phyloP scores from a whole-genome alignment of 1,140 invertebrate genomes.

The Oryctes rhinoceros region DNA sequence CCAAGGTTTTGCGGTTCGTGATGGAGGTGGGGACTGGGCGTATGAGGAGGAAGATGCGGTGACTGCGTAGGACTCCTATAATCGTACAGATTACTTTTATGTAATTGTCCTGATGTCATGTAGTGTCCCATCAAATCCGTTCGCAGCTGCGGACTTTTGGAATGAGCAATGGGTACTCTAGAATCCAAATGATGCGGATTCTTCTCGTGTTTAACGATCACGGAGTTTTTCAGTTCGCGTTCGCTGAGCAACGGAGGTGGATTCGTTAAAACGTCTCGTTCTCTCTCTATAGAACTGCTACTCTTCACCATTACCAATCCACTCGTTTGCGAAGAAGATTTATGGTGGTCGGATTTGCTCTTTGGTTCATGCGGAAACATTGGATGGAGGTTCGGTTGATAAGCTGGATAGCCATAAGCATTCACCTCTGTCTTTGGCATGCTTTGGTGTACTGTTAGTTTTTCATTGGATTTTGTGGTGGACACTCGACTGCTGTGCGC shows the following conservation, averaged over 20 bases:
- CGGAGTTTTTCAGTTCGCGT: constrained; percentile 74
- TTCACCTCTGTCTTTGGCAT: constrained; percentile 77
- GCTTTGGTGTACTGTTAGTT: constrained; percentile 67
- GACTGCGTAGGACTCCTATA: constrained; percentile 68
- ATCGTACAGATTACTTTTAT: constrained; percentile 61
- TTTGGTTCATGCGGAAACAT: constrained; percentile 65
- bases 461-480: constrained; percentile 64
- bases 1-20: constrained; percentile 54
- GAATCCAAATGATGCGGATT: constrained; percentile 66
- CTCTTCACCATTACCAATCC: constrained; percentile 59
- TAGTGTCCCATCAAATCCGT: constrained; percentile 68
- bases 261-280: constrained; percentile 66
- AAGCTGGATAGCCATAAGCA: constrained; percentile 74
- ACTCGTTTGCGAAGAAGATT: constrained; percentile 60
- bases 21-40: constrained; percentile 60
- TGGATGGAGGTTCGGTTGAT: constrained; percentile 62
- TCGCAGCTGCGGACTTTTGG: constrained; percentile 70
- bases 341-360: constrained; percentile 62
- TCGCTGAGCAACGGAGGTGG: constrained; percentile 67
- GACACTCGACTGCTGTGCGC: constrained; percentile 67
- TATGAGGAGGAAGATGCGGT: constrained; percentile 63
- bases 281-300: constrained; percentile 58
- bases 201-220: constrained; percentile 81
- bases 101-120: constrained; percentile 64
- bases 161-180: constrained; percentile 67